Evolutionary conservation across 2,797 vertebrate genomes (phyloP), one percentile per base, ranked within the genome.

Genomic region (Benthosema pterotum): DNA sequence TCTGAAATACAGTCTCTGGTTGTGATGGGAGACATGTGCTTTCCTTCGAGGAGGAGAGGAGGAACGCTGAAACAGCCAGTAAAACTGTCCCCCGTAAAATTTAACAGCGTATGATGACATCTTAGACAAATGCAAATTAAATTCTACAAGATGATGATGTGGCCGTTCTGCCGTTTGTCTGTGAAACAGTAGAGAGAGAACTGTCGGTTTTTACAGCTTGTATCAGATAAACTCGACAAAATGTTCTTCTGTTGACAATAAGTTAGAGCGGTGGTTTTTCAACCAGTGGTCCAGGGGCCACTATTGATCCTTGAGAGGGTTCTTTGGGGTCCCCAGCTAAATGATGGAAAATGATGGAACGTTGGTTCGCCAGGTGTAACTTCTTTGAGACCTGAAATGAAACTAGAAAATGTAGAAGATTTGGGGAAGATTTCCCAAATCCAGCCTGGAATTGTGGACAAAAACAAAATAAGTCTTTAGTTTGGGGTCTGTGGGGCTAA

Each of bases 31-130:
- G 77, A 65, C 69, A 4, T 69, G 60, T 67, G 77, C 64, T 70
- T 83, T 77, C 69, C 68, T 70, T n/a, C n/a, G n/a, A n/a, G 53
- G 77, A 17, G 53, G 73, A 57, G 60, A 46, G 9, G 63, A 65
- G 56, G n/a, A n/a, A n/a, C n/a, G 66, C 70, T 65, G 72, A 73
- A 56, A 17, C 58, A 57, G 68, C 82, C 82, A 53, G 71, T 85
- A 77, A 85, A 87, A 71, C 67, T 61, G 54, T 72, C 58, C 65
- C 65, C 70, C 42, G 65, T 82, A 77, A 84, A 83, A 52, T 56
- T 71, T 77, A 79, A 85, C 79, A 74, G 58, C 69, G 72, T 13
- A 75, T 66, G 80, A 82, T 83, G 82, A 83, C 77, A 79, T 85
- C 72, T 68, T 57, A 80, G 79, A 89, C 76, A 69, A 87, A 83